These are phyloP conservation scores for Eupeodes corollae DNA, from an alignment of 1,140 invertebrate genomes.

Conservation along the genomic window DNA sequence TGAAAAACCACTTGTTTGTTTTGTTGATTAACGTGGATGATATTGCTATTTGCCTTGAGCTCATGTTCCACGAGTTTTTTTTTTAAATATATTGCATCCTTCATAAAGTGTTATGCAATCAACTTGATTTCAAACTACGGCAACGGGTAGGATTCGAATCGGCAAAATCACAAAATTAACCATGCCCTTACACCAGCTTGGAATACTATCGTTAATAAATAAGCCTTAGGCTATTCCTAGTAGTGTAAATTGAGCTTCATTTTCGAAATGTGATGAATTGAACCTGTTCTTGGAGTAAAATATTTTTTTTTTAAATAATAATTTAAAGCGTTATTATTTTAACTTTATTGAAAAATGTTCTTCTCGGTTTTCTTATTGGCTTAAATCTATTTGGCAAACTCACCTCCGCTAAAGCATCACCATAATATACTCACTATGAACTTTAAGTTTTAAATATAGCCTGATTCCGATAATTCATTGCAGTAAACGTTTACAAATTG, in stretches of 20 bases:
- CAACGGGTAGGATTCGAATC: slow-evolving; percentile 81
- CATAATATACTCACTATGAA: slow-evolving; percentile 74
- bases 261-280: slow-evolving; percentile 86
- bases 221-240: slow-evolving; percentile 87
- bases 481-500: slow-evolving; percentile 65
- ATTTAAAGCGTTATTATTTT: neutral
- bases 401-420: slow-evolving; percentile 78
- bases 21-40: slow-evolving; percentile 58
- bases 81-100: slow-evolving; percentile 76
- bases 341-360: too few species aligned
- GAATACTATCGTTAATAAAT: slow-evolving; percentile 93
- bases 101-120: slow-evolving; percentile 69
- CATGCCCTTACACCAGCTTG: slow-evolving; percentile 81
- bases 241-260: slow-evolving; percentile 83
- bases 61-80: slow-evolving; percentile 70
- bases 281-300: slow-evolving; percentile 54
- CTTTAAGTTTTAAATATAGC: slow-evolving; percentile 72
- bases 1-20: slow-evolving; percentile 82
- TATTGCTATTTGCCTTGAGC: slow-evolving; percentile 64
- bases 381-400: too few species aligned
- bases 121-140: slow-evolving; percentile 67
- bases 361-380: too few species aligned
- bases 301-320: neutral
- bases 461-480: slow-evolving; percentile 46
- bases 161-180: slow-evolving; percentile 73